These are phyloP conservation scores for Ophraella communa DNA, from an alignment of 2,888 invertebrate genomes.

Conservation along the genomic window DNA sequence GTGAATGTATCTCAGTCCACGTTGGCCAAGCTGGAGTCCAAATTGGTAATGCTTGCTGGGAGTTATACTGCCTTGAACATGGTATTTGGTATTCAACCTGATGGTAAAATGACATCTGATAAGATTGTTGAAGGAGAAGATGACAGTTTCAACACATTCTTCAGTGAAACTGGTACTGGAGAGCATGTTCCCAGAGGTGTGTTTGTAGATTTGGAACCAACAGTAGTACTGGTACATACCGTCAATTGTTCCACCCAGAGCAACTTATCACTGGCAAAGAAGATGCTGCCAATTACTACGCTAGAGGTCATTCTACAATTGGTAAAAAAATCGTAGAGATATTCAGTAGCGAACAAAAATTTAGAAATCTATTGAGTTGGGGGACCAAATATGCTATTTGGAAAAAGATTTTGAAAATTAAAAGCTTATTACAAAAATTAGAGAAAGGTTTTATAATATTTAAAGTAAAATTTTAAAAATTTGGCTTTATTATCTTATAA, in stretches of 20 bases:
- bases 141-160: slow-evolving; percentile 94
- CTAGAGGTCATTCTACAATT: slow-evolving; percentile 96
- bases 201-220: slow-evolving; percentile 95
- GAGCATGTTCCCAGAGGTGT: slow-evolving; percentile 95
- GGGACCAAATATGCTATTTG: too few species aligned
- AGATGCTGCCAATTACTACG: slow-evolving; percentile 98
- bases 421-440: too few species aligned
- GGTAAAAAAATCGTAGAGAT: slow-evolving; percentile 96
- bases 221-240: slow-evolving; percentile 93
- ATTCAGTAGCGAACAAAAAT: too few species aligned
- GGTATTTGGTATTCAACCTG: slow-evolving; percentile 93
- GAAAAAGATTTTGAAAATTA: too few species aligned
- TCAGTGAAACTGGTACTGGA: slow-evolving; percentile 93
- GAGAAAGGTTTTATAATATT: too few species aligned
- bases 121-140: slow-evolving; percentile 83
- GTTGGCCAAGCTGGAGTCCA: slow-evolving; percentile 87
- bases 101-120: slow-evolving; percentile 84
- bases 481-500: too few species aligned
- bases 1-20: slow-evolving; percentile 81
- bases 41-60: slow-evolving; percentile 91
- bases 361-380: too few species aligned
- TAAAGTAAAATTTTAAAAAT: too few species aligned
- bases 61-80: slow-evolving; percentile 86
- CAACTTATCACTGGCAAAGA: slow-evolving; percentile 91
- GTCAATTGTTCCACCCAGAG: slow-evolving; percentile 96